Base-by-base conservation (phyloP, 1,140 invertebrate species). In the Heterodera schachtii region DNA sequence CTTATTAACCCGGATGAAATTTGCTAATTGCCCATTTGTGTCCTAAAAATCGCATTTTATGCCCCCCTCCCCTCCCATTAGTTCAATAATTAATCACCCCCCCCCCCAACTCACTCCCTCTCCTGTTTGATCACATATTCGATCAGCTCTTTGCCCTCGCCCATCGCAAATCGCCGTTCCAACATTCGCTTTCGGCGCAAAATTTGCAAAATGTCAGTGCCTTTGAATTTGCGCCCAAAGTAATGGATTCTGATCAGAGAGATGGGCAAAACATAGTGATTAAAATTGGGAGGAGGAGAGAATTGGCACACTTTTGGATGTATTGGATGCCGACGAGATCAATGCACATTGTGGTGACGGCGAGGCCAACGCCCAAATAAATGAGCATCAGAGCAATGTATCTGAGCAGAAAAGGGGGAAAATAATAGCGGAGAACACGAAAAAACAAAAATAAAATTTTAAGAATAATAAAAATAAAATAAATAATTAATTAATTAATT, bases 301-400 rank as follows among this genome's bases (percentile, higher is more conserved):
- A 31, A 31, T 31, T 31, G 31, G 0, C 31, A 74, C 79, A 74
- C 79, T 84, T 84, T 74, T 84, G 84, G 21, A 86, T 84, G 78
- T 84, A 86, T 64, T 84, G 83, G 75, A 86, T 85, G 60, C 87
- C 87, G 81, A 90, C 87, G 9, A 89, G 67, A 66, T 89, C 88
- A 57, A 89, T 89, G 80, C 88, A 89, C 88, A 89, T 89, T n/a
- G 88, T 89, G 19, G 88, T 89, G 13, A 89, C 89, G 3, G 88
- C 89, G 1, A 89, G 80, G 31, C 88, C 88, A 66, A 89, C 86
- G 11, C 88, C 88, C 57, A 89, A 82, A 78, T 89, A 89, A 13
- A 90, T 78, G 0, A 89, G 79, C 88, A 89, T 89, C n/a, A 89
- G 67, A 1, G 87, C 81, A 73, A 89, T 90, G 75, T 89, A 89